Evolutionary conservation across 2,797 vertebrate species (phyloP), one percentile per base, ranked within the genome.

Genomic region (Acrocephalus scirpaceus): DNA sequence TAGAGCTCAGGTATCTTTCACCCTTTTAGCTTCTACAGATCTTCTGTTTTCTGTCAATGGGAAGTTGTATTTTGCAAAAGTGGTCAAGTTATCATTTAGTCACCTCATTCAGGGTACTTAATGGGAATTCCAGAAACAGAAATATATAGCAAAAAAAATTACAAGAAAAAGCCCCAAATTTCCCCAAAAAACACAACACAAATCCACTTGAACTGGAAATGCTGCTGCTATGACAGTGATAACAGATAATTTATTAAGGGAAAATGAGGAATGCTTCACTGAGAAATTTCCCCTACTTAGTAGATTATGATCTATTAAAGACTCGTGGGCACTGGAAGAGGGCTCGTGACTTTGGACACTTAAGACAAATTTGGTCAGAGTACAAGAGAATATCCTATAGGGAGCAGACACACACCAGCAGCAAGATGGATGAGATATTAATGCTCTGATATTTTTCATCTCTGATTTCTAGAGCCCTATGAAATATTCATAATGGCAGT

Each of bases 401-500:
- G 88, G 47, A 93, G 30, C 64, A 86, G 77, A 57, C 67, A 69
- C 2, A 11, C 64, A 87, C 72, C 50, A 82, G 83, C 65, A 83
- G 69, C 42, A 92, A 88, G 90, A 91, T 62, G 45, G 88, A 95
- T 95, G 77, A 92, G 67, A 82, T 92, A 84, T 54, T 85, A 81
- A 77, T 71, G 62, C 70, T 65, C 71, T 87, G 83, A 74, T 95
- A 90, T 95, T 93, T 96, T 82, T 75, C 38, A 42, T 76, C 53
- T 73, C 56, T 90, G 79, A 95, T 86, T 96, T 92, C 74, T 66
- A 90, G 75, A 85, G 57, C 61, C 47, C 47, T 61, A 88, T 95
- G 90, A 97, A 96, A 96, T 88, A 95, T 81, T 96, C 94, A 95
- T 94, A 53, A 47, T 66, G 57, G 54, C 83, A 90, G 48, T 13